Base-by-base conservation (phyloP, 2,797 vertebrate genomes). In the Pseudocheirus occidentalis region DNA sequence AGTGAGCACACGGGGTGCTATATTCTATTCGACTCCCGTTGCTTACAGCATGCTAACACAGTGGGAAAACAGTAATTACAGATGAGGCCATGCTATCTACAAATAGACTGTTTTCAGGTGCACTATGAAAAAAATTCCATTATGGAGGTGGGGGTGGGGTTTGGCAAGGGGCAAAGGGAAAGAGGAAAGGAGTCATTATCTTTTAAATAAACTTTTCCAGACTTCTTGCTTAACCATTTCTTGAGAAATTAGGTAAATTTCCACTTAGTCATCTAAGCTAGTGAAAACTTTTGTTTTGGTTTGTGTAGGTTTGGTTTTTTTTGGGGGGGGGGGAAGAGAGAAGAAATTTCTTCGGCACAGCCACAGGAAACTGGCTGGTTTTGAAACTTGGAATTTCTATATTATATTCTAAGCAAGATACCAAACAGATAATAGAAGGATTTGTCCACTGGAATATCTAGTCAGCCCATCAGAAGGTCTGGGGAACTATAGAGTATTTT, bases 181-280 rank as follows among this genome's bases (percentile, higher is more conserved):
- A 91, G 29, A 94, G 94, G 73, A 94, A 90, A 55, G 31, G 24
- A 55, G 53, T 46, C 46, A 59, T 0, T 9, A 87, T 54, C 55
- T 52, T 59, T 94, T 53, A 91, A 56, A 59, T 91, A 56, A 87
- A 94, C 52, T 93, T 81, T 91, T 91, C 90, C 92, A 94, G 40
- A 91, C 40, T 90, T 93, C 56, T 52, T 92, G 24, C 18, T 81
- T 52, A 94, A 92, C 46, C 7, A 3, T 46, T 87, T 50, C 73
- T 87, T 10, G 9, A 11, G 73, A 87, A 46, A 40, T 87, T 87
- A 87, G 73, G 73, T 87, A 87, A 87, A 87, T 87, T 87, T 87
- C 73, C 73, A 87, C 21, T 87, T 87, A 87, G 73, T 87, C 73
- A 87, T 87, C 12, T 87, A 21, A 50, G 66, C 40, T 81, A 81